Percentiles rank a stretch among this genome's conserved stretches.
Conservation (phyloP, 2,888 invertebrate genomes). For the Pilophorus perplexus region DNA sequence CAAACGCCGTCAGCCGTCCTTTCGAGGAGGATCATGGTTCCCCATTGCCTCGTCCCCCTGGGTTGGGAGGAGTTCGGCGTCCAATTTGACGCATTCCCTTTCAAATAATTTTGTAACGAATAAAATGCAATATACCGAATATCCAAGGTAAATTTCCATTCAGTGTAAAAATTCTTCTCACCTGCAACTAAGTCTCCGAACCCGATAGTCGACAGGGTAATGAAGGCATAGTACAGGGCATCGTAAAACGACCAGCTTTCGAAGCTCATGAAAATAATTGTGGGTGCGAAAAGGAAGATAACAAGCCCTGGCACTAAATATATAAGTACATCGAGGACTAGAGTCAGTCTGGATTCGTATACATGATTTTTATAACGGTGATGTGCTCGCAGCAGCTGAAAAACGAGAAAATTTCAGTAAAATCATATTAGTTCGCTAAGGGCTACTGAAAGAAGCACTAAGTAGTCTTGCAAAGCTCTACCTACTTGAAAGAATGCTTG, state of each 20-base stretch:
- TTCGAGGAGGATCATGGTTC: no score
- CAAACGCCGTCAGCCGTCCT: no score
- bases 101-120: no score
- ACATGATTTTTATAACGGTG: conserved; percentile 73
- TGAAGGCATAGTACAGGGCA: conserved; percentile 82
- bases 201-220: conserved; percentile 83
- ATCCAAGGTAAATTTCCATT: no score
- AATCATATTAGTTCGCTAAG: background rate
- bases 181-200: conserved; percentile 92
- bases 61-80: no score
- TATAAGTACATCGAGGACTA: conserved; percentile 74
- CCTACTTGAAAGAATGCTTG: background rate
- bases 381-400: conserved; percentile 73
- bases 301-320: conserved; percentile 87
- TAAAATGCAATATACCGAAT: no score
- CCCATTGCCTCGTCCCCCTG: no score
- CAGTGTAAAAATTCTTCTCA: no score
- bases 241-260: conserved; percentile 84
- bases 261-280: conserved; percentile 77
- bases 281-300: conserved; percentile 82
- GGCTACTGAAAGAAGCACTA: background rate
- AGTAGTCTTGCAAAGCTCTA: background rate
- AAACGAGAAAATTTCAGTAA: no score
- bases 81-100: no score
- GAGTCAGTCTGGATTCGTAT: conserved; percentile 67